A percentile compares a stretch with the other conserved stretches of the same genome.
Conservation (phyloP, 2,888 invertebrate genomes). For the Aphidoletes aphidimyza region DNA sequence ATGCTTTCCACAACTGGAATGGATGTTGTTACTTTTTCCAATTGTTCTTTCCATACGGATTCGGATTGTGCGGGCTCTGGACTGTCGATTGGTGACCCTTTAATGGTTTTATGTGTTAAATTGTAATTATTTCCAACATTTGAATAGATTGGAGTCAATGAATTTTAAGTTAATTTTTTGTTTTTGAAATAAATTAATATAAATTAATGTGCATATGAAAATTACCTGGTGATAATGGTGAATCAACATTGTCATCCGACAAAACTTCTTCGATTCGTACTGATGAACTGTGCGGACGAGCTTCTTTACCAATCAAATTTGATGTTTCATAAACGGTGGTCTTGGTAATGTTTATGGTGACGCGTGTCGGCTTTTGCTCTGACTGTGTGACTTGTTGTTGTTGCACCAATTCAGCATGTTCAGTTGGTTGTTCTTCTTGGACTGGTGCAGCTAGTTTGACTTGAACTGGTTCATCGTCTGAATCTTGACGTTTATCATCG, state of each 20-base stretch:
- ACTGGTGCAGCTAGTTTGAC: not conserved
- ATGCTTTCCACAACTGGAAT: no score
- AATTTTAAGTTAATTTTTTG: no score
- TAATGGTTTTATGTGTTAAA: no score
- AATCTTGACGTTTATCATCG: constrained; percentile 62
- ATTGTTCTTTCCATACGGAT: constrained; percentile 61
- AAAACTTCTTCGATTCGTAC: constrained; percentile 70
- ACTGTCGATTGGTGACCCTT: no score
- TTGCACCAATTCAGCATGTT: not conserved
- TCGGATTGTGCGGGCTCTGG: no score
- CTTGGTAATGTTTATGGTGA: constrained; percentile 62
- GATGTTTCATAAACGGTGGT: constrained; percentile 61
- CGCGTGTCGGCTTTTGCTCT: constrained; percentile 59
- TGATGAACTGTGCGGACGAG: constrained; percentile 60
- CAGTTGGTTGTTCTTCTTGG: not conserved
- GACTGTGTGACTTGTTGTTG: not conserved
- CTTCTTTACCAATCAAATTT: not conserved
- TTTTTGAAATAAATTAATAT: no score
- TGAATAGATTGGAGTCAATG: no score
- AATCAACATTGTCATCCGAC: constrained; percentile 65
- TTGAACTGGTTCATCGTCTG: not conserved
- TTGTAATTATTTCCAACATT: no score
- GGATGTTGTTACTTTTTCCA: no score
- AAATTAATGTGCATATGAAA: constrained; percentile 58
- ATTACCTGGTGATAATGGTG: constrained; percentile 67